A percentile compares a stretch with the other conserved stretches of the same genome.
Evolutionary conservation across 2,888 invertebrate genomes (phyloP).

Genomic region (Catocala fraxini): DNA sequence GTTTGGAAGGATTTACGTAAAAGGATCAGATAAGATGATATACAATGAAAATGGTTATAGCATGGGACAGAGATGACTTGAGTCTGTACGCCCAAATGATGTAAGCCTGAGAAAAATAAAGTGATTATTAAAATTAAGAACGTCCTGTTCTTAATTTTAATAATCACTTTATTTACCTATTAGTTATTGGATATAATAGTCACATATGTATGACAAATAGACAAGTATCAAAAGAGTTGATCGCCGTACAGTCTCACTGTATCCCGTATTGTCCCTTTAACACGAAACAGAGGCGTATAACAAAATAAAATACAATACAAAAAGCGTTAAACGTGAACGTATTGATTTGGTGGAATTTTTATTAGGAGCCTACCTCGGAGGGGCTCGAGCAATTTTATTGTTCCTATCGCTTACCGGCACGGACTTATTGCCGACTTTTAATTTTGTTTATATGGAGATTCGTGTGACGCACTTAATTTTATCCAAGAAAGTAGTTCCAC

Average conservation of each 20-base stretch:
- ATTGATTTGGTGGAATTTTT: constrained; percentile 88
- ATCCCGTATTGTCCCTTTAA: constrained; percentile 85
- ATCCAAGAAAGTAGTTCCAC: not conserved
- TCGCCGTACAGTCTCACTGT: constrained; percentile 58
- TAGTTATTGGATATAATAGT: no score
- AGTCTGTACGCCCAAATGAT: no score
- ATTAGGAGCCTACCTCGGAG: constrained; percentile 81
- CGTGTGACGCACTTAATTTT: constrained; percentile 21
- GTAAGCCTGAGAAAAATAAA: no score
- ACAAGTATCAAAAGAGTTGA: constrained; percentile 58
- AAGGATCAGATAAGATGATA: no score
- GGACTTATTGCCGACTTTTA: constrained; percentile 40
- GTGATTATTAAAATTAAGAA: no score
- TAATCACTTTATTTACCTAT: no score
- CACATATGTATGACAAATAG: not conserved
- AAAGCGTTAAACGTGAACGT: constrained; percentile 85
- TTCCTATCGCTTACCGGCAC: constrained; percentile 50
- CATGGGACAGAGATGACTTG: no score
- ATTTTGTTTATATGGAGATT: constrained; percentile 53
- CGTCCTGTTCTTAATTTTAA: no score
- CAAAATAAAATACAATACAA: constrained; percentile 86
- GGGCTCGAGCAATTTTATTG: constrained; percentile 77
- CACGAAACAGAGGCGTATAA: constrained; percentile 81
- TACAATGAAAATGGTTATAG: no score
- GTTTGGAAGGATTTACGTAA: no score